A percentile compares a stretch with the other conserved stretches of the same genome.
phyloP scores from a whole-genome alignment of 2,888 invertebrate genomes.

The Cyaniris semiargus region DNA sequence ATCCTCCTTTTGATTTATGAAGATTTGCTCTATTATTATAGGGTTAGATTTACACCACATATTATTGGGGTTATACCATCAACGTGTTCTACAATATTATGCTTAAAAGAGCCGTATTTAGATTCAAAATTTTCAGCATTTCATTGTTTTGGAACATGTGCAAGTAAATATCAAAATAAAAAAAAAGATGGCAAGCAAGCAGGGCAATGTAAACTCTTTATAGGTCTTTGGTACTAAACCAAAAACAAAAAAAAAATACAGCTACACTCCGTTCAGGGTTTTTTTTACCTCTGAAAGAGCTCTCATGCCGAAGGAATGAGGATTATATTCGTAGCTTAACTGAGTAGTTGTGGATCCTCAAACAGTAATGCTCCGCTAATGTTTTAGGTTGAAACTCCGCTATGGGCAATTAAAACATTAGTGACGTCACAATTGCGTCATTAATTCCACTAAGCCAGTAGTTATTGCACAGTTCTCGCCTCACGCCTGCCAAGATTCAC shows the following conservation, averaged over 20 bases:
- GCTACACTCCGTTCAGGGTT: too few relatives aligned
- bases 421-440: slow-evolving; percentile 38
- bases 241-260: too few relatives aligned
- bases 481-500: slow-evolving; percentile 42
- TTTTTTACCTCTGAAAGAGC: too few relatives aligned
- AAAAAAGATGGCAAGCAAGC: neutral
- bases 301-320: too few relatives aligned
- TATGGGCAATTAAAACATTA: slow-evolving; percentile 33
- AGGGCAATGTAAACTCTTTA: neutral
- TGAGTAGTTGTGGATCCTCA: neutral
- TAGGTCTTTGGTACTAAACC: too few relatives aligned
- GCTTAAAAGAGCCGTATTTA: neutral
- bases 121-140: too few relatives aligned
- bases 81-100: neutral
- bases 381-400: neutral
- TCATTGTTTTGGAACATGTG: too few relatives aligned
- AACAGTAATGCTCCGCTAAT: neutral
- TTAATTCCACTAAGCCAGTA: slow-evolving; percentile 37
- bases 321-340: neutral
- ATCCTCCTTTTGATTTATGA: slow-evolving; percentile 24
- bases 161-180: too few relatives aligned
- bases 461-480: slow-evolving; percentile 27
- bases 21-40: neutral
- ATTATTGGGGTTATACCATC: too few relatives aligned
- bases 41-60: neutral